Evolutionary conservation across 2,888 invertebrate genomes (phyloP).

Genomic region (Ectemnius cavifrons): DNA sequence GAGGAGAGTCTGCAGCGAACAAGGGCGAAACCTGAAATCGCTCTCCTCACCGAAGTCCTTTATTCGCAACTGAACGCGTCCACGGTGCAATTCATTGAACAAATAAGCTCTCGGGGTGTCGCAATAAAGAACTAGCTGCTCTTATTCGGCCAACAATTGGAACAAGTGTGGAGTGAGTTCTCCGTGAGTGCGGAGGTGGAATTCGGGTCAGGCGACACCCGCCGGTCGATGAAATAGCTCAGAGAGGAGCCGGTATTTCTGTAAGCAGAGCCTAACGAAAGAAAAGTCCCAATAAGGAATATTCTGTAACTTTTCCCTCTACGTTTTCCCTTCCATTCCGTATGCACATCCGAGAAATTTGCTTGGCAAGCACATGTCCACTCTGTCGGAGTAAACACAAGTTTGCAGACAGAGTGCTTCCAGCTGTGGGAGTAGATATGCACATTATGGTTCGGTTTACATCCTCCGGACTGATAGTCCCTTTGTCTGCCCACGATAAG

Average conservation of each 20-base stretch:
- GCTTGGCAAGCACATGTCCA: no score
- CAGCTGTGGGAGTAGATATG: neutral
- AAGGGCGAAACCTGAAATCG: neutral
- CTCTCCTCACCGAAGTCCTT: neutral
- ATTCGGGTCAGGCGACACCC: slow-evolving; percentile 58
- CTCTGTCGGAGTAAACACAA: no score
- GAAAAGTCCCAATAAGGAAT: neutral
- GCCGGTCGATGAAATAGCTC: slow-evolving; percentile 50
- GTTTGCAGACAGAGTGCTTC: no score
- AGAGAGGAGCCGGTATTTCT: slow-evolving; percentile 7
- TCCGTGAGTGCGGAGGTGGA: slow-evolving; percentile 34
- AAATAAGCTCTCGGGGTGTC: neutral
- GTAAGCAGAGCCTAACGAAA: neutral
- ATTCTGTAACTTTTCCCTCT: neutral
- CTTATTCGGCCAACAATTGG: slow-evolving; percentile 10
- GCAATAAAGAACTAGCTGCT: slow-evolving; percentile 5
- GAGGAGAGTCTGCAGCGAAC: no score
- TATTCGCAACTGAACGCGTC: neutral
- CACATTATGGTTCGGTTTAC: neutral
- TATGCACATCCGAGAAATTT: no score
- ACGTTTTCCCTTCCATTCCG: neutral
- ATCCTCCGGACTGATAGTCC: neutral
- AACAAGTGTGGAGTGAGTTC: neutral
- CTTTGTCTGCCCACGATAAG: slow-evolving; percentile 1
- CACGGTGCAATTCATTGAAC: slow-evolving; percentile 2